These are phyloP conservation scores for Callopanchax toddi DNA, from an alignment of 2,113 vertebrate genomes.

Conservation along the genomic window DNA sequence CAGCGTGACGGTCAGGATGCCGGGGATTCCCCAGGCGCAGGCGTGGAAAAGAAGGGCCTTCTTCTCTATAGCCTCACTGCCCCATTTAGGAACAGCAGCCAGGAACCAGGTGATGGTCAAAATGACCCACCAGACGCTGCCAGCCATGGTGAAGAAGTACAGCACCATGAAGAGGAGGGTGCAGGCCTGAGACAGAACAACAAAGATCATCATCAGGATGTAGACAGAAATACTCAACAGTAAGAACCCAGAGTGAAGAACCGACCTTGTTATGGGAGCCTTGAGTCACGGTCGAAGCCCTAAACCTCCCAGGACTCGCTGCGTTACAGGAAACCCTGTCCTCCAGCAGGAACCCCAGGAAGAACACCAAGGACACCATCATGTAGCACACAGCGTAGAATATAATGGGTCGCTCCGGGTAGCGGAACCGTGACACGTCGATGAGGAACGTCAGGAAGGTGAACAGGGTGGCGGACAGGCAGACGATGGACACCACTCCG, in stretches of 20 bases:
- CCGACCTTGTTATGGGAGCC: conserved; percentile 94
- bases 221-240: neutral
- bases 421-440: conserved; percentile 94
- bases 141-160: conserved; percentile 99
- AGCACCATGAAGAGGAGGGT: conserved; percentile 98
- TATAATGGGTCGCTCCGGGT: conserved; percentile 95
- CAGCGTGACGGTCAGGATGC: conserved; percentile 91
- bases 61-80: conserved; percentile 98
- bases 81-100: conserved; percentile 98
- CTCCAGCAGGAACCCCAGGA: conserved; percentile 94
- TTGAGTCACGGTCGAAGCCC: conserved; percentile 92
- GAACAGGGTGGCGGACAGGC: conserved; percentile 95
- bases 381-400: conserved; percentile 99
- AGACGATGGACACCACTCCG: conserved; percentile 95
- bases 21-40: conserved; percentile 95
- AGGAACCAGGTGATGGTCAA: conserved; percentile 99
- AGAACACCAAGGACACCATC: conserved; percentile 97
- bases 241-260: rapidly evolving
- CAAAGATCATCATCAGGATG: neutral
- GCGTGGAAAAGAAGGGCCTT: conserved; percentile 96
- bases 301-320: conserved; percentile 85
- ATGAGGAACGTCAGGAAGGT: conserved; percentile 99
- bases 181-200: conserved; percentile 77
- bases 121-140: conserved; percentile 98
- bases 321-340: conserved; percentile 93